Evolutionary conservation across 2,888 invertebrate species (phyloP), one percentile per base, ranked within the genome.

Genomic region (Hypolimnas misippus): DNA sequence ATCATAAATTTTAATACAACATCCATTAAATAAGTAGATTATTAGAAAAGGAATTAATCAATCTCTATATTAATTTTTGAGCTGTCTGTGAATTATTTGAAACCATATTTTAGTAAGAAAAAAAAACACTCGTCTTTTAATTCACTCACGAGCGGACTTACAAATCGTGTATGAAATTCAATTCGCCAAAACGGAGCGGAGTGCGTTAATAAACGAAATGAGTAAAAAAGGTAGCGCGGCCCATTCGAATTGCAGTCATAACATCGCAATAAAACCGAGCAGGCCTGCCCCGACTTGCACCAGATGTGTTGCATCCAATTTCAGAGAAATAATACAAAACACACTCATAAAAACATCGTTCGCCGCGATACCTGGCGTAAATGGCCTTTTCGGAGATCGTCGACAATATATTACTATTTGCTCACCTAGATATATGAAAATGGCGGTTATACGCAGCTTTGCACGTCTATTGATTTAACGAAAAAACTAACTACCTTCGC

Each of bases 291-390:
- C 75, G 72, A 70, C 75, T 76, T 79, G 81, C 82, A 80, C 81
- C 87, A 87, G 83, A 84, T 87, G 86, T 80, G 84, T 80, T 78
- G 75, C 80, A 76, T 83, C 83, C 82, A 82, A 83, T 82, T 82
- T 81, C 82, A 81, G 77, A 79, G 78, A 78, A 83, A 80, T 79
- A 82, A 83, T 81, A 82, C 79, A 79, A 78, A 81, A 79, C 76
- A 74, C 69, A 74, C 71, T 75, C 76, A 80, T 79, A 81, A 82
- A 84, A 84, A 84, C 81, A 75, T 80, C 78, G 79, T 75, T 76
- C 76, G 81, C 75, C 78, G 75, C 80, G 76, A 77, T 86, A 87
- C 87, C 87, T 87, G 86, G 75, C 79, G 82, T 82, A 84, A 86
- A 87, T 86, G 83, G 82, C 81, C 81, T 84, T 82, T 83, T 81